Evolutionary conservation across 1,140 invertebrate species (phyloP).

Genomic region (Parapsyche elsis): DNA sequence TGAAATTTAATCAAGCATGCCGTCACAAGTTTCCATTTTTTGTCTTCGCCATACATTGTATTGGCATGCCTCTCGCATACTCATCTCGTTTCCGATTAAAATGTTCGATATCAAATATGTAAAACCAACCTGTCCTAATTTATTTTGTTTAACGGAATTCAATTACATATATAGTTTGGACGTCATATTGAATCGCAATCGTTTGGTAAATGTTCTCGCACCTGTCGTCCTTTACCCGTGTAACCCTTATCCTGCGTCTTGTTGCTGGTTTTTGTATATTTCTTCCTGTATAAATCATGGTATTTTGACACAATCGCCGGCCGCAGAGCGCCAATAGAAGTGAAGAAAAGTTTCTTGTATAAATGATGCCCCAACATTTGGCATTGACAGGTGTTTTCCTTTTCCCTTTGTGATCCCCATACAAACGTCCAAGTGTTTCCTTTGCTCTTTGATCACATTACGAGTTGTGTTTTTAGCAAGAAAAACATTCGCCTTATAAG

Average conservation of each 20-base stretch:
- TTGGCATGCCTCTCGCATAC: too few species aligned
- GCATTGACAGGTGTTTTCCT: slow-evolving; percentile 55
- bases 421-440: slow-evolving; percentile 51
- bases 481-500: slow-evolving; percentile 29
- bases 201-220: neutral
- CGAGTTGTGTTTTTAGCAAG: slow-evolving; percentile 46
- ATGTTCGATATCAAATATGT: too few species aligned
- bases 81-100: too few species aligned
- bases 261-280: too few species aligned
- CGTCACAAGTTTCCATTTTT: too few species aligned
- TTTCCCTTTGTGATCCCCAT: slow-evolving; percentile 43
- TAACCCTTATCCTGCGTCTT: neutral
- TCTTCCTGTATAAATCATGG: slow-evolving; percentile 9
- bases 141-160: too few species aligned
- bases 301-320: slow-evolving; percentile 25
- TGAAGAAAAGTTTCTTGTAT: slow-evolving; percentile 40
- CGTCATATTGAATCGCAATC: too few species aligned
- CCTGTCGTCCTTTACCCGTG: neutral
- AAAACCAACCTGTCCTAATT: too few species aligned
- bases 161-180: too few species aligned
- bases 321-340: slow-evolving; percentile 8
- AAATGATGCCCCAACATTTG: slow-evolving; percentile 49
- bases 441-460: slow-evolving; percentile 50
- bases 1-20: too few species aligned
- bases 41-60: too few species aligned